phyloP scores from a whole-genome alignment of 1,140 invertebrate genomes.

The Samia ricini region DNA sequence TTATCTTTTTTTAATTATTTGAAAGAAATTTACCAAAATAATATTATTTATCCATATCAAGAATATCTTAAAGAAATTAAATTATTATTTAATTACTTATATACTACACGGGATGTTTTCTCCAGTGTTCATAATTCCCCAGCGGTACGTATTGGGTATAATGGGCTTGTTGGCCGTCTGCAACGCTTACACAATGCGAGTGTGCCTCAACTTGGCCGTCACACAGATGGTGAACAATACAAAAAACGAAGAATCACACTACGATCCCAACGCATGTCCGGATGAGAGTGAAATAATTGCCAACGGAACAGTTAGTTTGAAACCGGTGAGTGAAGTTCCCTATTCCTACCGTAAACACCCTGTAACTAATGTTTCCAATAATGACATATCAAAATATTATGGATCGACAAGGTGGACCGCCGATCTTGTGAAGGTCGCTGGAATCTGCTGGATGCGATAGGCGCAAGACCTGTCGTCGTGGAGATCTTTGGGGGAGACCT shows the following conservation, averaged over 20 bases:
- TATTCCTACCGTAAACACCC: background rate
- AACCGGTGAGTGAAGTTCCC: slow-evolving; percentile 48
- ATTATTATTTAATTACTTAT: background rate
- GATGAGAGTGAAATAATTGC: slow-evolving; percentile 53
- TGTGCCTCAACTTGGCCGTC: slow-evolving; percentile 85
- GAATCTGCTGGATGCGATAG: too few relatives aligned
- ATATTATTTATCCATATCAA: too few relatives aligned
- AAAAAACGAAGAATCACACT: slow-evolving; percentile 43
- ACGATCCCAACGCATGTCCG: slow-evolving; percentile 58
- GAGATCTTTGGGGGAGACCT: too few relatives aligned
- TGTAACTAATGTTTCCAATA: too few relatives aligned
- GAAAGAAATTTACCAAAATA: too few relatives aligned
- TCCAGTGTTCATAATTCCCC: slow-evolving; percentile 73
- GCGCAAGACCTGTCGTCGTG: too few relatives aligned
- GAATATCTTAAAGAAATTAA: too few relatives aligned
- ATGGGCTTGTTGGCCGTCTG: slow-evolving; percentile 82
- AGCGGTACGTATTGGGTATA: slow-evolving; percentile 78
- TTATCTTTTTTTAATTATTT: too few relatives aligned
- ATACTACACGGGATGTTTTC: slow-evolving; percentile 33
- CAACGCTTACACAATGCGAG: slow-evolving; percentile 84
- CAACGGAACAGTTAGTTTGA: slow-evolving; percentile 53
- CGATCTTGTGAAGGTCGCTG: too few relatives aligned
- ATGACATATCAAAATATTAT: too few relatives aligned
- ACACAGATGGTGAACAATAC: slow-evolving; percentile 82
- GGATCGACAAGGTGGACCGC: too few relatives aligned